Percentiles rank a stretch among this genome's conserved stretches.
Evolutionary conservation across 2,113 vertebrate species (phyloP).

Genomic region (Asarcornis scutulata): DNA sequence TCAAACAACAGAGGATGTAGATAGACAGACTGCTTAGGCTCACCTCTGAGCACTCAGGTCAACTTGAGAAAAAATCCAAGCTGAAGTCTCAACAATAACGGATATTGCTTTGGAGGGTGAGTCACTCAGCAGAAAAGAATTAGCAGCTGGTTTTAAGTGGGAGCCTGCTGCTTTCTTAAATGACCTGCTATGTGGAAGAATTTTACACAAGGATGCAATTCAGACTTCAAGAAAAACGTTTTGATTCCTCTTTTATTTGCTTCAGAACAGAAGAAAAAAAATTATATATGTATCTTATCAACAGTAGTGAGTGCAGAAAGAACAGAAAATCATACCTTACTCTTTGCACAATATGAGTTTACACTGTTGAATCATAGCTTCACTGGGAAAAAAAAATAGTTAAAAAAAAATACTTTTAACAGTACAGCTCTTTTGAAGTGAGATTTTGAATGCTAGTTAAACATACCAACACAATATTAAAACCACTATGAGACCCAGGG

Average conservation of each 20-base stretch:
- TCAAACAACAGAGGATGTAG: neutral
- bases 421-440: neutral
- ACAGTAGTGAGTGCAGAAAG: neutral
- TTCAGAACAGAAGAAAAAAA: neutral
- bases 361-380: neutral
- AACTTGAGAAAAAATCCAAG: constrained; percentile 34
- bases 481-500: neutral
- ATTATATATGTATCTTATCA: neutral
- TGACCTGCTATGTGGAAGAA: neutral
- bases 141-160: constrained; percentile 48
- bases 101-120: neutral
- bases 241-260: constrained; percentile 17
- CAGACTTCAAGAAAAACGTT: neutral
- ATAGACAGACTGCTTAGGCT: neutral
- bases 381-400: neutral
- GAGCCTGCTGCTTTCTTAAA: constrained; percentile 52
- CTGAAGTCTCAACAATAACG: constrained; percentile 26
- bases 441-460: neutral
- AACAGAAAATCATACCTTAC: neutral
- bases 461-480: neutral
- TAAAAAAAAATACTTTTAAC: neutral
- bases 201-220: neutral
- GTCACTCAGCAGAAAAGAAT: constrained; percentile 56
- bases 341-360: neutral
- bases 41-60: neutral